Base-by-base conservation (phyloP, 2,888 invertebrate genomes). In the Sicus ferrugineus region DNA sequence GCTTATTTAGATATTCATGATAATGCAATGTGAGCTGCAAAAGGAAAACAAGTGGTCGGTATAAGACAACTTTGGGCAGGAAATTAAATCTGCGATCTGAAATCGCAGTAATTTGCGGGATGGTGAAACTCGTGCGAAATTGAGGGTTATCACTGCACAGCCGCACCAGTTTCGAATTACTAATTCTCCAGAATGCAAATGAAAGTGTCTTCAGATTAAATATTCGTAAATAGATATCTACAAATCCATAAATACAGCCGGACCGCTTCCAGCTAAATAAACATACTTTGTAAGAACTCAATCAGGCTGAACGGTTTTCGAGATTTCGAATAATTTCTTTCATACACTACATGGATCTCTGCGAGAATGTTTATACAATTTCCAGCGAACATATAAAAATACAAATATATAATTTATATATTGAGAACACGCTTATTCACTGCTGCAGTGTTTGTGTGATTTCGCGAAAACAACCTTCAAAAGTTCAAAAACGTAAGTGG, bases 381-480 rank as follows among this genome's bases (percentile, higher is more conserved):
- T 64, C 58, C 64, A 63, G 38, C 52, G 62, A 54, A 63, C n/a
- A 42, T 42, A 9, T 42, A 16, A 54, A 63, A 16, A 42, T 42
- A 9, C n/a, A 16, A 3, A 52, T 52, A 23, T 26, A 11, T 52
- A 52, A n/a, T 52, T 14, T 19, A 14, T 11, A 52, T 52, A 52
- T 52, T 5, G 19, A 9, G 7, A n/a, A 64, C 19, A 48, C 21
- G 26, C 48, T 63, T 63, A 26, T 63, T 26, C 26, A 23, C 26
- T 31, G n/a, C 21, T 38, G 38, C 26, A 26, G n/a, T 65, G n/a
- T 50, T 31, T 23, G 38, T 42, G 28, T 63, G 21, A 48, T 31
- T 68, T 30, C 21, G 63, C 68, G 56, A 54, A 65, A 69, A 69
- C 61, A 69, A 69, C 69, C 69, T 65, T 65, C 69, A 61, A 61